phyloP scores from a whole-genome alignment of 1,140 invertebrate genomes.

The Drosophila sucinea region DNA sequence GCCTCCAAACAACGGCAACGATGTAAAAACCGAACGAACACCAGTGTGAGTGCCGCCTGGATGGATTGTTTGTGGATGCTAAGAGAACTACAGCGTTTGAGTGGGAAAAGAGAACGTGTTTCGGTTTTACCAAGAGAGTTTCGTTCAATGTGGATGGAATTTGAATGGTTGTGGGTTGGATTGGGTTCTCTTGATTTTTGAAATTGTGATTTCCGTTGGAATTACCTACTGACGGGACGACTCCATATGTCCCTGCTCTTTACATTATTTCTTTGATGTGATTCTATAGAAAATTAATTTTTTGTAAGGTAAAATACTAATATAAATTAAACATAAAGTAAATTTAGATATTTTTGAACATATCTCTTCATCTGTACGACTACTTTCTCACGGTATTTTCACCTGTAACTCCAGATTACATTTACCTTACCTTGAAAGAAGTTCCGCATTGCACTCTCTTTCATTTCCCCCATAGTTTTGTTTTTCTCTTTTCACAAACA shows the following conservation, averaged over 20 bases:
- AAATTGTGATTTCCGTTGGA: conserved; percentile 8
- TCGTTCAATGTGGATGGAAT: neutral
- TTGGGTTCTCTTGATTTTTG: neutral
- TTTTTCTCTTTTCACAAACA: neutral
- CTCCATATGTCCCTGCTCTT: neutral
- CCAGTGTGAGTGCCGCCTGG: conserved; percentile 11
- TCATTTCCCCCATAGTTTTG: neutral
- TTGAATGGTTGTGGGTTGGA: conserved; percentile 44
- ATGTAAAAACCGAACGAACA: conserved; percentile 46
- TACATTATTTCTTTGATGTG: neutral
- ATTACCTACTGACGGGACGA: no score
- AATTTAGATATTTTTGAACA: no score
- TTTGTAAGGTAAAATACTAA: no score
- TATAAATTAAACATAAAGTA: no score
- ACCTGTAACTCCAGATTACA: conserved; percentile 3
- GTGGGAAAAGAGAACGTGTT: neutral
- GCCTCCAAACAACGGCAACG: conserved; percentile 26
- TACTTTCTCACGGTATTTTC: neutral
- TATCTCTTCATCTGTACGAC: no score
- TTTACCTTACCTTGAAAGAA: neutral
- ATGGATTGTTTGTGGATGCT: conserved; percentile 25
- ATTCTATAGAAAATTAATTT: no score
- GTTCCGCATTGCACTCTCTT: neutral
- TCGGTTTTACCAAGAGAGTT: neutral
- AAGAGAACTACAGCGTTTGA: conserved; percentile 24